Evolutionary conservation across 2,797 vertebrate species (phyloP).

Genomic region (Okamejei kenojei): DNA sequence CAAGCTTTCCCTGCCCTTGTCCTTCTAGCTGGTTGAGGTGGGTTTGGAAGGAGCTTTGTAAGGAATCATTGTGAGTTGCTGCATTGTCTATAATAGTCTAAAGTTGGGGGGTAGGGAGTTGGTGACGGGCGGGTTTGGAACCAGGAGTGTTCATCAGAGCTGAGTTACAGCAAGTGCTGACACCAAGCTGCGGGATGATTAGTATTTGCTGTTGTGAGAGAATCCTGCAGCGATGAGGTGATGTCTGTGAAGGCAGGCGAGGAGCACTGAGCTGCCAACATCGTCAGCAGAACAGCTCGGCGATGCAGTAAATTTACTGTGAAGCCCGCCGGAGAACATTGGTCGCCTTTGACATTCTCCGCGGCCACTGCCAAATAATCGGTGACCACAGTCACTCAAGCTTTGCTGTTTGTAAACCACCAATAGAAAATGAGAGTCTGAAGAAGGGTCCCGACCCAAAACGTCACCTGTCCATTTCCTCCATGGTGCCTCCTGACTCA

Average conservation of each 20-base stretch:
- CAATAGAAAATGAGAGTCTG: neutral
- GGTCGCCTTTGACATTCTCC: neutral
- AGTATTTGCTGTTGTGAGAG: neutral
- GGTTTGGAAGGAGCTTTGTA: too few relatives aligned
- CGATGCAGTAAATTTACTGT: neutral
- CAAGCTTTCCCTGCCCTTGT: too few relatives aligned
- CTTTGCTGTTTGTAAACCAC: neutral
- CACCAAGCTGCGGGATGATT: neutral
- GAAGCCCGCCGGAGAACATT: neutral
- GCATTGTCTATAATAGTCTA: too few relatives aligned
- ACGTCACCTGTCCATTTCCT: too few relatives aligned
- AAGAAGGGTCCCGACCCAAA: neutral
- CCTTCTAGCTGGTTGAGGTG: too few relatives aligned
- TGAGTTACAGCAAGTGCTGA: neutral
- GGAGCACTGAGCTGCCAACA: neutral
- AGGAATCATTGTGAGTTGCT: too few relatives aligned
- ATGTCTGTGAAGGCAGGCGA: neutral
- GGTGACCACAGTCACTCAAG: neutral
- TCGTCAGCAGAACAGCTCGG: neutral
- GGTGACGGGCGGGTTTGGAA: too few relatives aligned
- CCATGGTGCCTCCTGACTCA: too few relatives aligned
- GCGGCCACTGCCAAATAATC: neutral
- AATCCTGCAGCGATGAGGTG: neutral
- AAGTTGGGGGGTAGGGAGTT: too few relatives aligned
- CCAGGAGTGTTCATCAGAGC: neutral